A percentile compares a stretch with the other conserved stretches of the same genome.
phyloP scores from a whole-genome alignment of 2,888 invertebrate genomes.

The Eulithis testata region DNA sequence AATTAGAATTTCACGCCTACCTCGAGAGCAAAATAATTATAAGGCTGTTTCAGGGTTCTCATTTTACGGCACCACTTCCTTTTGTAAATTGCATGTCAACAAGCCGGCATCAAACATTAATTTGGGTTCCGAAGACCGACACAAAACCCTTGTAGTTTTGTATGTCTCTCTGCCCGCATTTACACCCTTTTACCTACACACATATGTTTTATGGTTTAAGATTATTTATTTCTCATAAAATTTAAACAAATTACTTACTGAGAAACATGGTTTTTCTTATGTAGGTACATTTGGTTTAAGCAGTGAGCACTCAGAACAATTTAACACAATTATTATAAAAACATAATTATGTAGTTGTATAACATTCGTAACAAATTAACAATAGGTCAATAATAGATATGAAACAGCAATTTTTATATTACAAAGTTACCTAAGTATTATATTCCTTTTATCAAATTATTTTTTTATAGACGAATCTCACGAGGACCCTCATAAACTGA shows the following conservation, averaged over 20 bases:
- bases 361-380: too few relatives aligned
- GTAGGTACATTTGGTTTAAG: too few relatives aligned
- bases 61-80: not conserved
- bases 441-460: not conserved
- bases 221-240: too few relatives aligned
- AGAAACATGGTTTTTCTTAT: too few relatives aligned
- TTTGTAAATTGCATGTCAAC: slow-evolving; percentile 2
- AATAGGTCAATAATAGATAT: too few relatives aligned
- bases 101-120: not conserved
- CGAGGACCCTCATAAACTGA: slow-evolving; percentile 19
- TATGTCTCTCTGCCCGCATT: not conserved
- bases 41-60: slow-evolving; percentile 4
- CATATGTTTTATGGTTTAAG: too few relatives aligned
- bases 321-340: too few relatives aligned
- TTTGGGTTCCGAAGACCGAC: not conserved
- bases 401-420: too few relatives aligned
- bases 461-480: slow-evolving; percentile 3
- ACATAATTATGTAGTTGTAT: too few relatives aligned
- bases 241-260: too few relatives aligned
- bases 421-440: not conserved
- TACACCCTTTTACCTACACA: too few relatives aligned
- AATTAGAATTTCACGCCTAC: slow-evolving; percentile 9
- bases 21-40: slow-evolving; percentile 5
- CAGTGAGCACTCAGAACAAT: too few relatives aligned
- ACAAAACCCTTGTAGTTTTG: not conserved